Evolutionary conservation across 1,140 invertebrate genomes (phyloP).

Genomic region (Probaryconus sp.): DNA sequence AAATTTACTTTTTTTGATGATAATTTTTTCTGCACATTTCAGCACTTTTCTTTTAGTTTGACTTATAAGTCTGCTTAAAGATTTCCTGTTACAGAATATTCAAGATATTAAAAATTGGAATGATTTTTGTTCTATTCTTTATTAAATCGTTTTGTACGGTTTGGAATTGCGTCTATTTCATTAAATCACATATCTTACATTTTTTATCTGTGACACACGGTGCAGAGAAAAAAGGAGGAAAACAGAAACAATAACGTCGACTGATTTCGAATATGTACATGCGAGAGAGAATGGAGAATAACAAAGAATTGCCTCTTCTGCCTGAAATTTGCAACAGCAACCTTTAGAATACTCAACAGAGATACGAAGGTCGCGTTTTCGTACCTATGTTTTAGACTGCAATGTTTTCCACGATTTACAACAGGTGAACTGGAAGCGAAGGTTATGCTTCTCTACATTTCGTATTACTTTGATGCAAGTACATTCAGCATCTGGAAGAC

Average conservation of each 20-base stretch:
- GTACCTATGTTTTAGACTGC: no score
- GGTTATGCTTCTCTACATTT: slow-evolving; percentile 48
- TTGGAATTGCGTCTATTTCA: no score
- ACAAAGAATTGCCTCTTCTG: slow-evolving; percentile 36
- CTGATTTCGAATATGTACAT: slow-evolving; percentile 25
- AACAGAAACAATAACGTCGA: slow-evolving; percentile 39
- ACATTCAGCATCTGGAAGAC: slow-evolving; percentile 5
- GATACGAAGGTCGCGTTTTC: slow-evolving; percentile 16
- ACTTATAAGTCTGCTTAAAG: no score
- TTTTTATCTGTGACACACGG: neutral
- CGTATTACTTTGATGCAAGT: slow-evolving; percentile 38
- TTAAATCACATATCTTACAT: no score
- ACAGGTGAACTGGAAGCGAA: slow-evolving; percentile 15
- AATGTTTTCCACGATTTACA: no score
- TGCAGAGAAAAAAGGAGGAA: slow-evolving; percentile 13
- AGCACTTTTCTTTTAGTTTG: no score
- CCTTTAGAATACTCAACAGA: slow-evolving; percentile 47
- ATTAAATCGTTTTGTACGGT: no score
- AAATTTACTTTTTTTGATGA: no score
- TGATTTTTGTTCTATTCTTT: no score
- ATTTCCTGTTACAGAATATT: no score
- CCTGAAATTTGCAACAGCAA: slow-evolving; percentile 29
- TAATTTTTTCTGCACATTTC: no score
- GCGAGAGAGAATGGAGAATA: slow-evolving; percentile 12
- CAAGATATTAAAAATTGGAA: no score